Conservation (phyloP, 2,797 vertebrate species). For the Nannoperca australis region DNA sequence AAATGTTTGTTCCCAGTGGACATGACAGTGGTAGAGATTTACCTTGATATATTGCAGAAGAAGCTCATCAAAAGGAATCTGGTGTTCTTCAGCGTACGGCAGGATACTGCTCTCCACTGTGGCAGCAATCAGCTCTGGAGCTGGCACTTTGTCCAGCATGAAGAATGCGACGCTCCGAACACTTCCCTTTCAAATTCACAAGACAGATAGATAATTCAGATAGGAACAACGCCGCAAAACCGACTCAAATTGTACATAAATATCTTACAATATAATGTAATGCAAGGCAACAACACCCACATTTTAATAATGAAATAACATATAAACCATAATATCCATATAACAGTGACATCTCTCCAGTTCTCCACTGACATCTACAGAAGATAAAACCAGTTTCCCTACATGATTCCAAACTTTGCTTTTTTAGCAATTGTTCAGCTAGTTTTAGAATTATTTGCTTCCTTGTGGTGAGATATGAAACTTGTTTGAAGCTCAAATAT, state of each 20-base stretch:
- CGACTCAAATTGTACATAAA: background rate
- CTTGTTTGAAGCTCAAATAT: background rate
- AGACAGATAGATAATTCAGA: background rate
- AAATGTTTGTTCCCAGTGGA: background rate
- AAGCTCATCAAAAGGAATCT: constrained; percentile 89
- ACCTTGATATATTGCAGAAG: constrained; percentile 96
- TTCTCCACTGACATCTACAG: constrained; percentile 10
- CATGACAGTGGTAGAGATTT: constrained; percentile 1
- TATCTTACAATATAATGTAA: background rate
- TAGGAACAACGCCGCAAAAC: background rate
- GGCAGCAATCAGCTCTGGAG: constrained; percentile 91
- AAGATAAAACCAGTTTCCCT: background rate
- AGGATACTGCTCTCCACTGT: constrained; percentile 88
- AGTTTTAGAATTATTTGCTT: background rate
- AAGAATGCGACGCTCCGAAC: constrained; percentile 91
- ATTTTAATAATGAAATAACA: background rate
- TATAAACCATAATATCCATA: background rate
- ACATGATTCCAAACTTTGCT: background rate
- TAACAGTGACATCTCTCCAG: background rate
- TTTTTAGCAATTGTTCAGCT: background rate
- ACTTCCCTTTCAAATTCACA: constrained; percentile 85
- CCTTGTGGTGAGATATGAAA: background rate
- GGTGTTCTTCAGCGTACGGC: constrained; percentile 90
- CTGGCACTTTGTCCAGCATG: constrained; percentile 95
- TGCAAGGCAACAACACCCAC: background rate